phyloP scores from a whole-genome alignment of 1,140 invertebrate genomes.

The Hypothenemus hampei region DNA sequence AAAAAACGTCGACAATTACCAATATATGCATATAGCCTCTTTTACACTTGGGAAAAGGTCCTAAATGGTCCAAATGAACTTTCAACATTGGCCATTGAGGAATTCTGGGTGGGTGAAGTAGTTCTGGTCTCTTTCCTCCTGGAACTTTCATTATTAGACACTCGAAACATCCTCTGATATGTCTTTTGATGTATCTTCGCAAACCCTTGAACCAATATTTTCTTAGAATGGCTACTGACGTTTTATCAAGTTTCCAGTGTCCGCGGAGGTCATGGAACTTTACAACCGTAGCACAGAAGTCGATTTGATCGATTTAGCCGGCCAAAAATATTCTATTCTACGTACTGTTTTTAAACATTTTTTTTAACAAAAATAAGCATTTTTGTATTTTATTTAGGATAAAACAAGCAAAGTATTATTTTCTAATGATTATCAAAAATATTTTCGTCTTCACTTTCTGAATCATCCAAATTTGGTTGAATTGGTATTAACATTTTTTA shows the following conservation, averaged over 20 bases:
- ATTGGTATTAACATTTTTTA: too few species aligned
- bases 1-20: constrained; percentile 34
- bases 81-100: constrained; percentile 26
- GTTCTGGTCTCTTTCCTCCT: constrained; percentile 32
- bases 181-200: too few species aligned
- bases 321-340: too few species aligned
- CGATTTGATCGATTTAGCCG: too few species aligned
- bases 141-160: constrained; percentile 21
- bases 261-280: constrained; percentile 22
- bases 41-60: constrained; percentile 32
- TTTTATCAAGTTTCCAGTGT: constrained; percentile 41
- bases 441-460: too few species aligned
- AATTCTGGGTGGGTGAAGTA: constrained; percentile 36
- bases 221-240: constrained; percentile 30
- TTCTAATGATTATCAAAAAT: too few species aligned
- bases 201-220: constrained; percentile 41
- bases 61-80: constrained; percentile 35
- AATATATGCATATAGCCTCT: constrained; percentile 27
- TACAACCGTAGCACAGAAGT: too few species aligned
- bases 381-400: too few species aligned
- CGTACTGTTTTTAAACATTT: too few species aligned
- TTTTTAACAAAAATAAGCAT: too few species aligned
- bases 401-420: too few species aligned
- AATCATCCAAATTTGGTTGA: too few species aligned
- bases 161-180: constrained; percentile 21